Evolutionary conservation across 2,888 invertebrate species (phyloP), one percentile per base, ranked within the genome.

Genomic region (Drosophila subquinaria): DNA sequence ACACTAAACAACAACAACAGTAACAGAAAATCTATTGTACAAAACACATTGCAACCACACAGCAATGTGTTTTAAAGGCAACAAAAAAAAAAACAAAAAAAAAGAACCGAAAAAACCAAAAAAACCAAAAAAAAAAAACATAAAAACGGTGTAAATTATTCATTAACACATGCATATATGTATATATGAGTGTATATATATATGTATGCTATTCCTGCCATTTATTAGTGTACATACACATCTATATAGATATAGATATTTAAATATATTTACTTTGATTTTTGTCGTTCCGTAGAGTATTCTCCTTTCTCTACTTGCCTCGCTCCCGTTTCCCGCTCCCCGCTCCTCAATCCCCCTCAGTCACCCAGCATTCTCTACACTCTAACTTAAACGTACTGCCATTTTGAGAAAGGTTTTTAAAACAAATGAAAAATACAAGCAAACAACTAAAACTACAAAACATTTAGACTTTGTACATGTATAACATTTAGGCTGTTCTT

Each of bases 401-500:
- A 83, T 83, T 88, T 83, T 79, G 77, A 82, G 67, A 83, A 69
- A 78, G 84, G 81, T 82, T 86, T 85, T 88, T 77, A 79, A 82
- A 68, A 79, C 65, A 17, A n/a, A 17, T 38, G 35, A n/a, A 11
- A 38, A 40, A 15, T 30, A 17, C n/a, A 40, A 65, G 33, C 15
- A 40, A 47, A 45, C 20, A 51, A 48, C 33, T 30, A 48, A 20
- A 55, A 81, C 67, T 33, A 47, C 42, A 88, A 38, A 88, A 66
- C 60, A 76, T 77, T 88, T 81, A 86, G 83, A 84, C 89, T 86
- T 86, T 84, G 81, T 88, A 88, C 72, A 83, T 83, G 83, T 83
- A 81, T 73, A 86, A 83, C 83, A 83, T 83, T 88, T 83, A 88
- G 83, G 89, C 83, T 83, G 87, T 83, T 83, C 82, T 77, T 70